Conservation (phyloP, 2,797 vertebrate genomes). For the Ptychobarbus kaznakovi region DNA sequence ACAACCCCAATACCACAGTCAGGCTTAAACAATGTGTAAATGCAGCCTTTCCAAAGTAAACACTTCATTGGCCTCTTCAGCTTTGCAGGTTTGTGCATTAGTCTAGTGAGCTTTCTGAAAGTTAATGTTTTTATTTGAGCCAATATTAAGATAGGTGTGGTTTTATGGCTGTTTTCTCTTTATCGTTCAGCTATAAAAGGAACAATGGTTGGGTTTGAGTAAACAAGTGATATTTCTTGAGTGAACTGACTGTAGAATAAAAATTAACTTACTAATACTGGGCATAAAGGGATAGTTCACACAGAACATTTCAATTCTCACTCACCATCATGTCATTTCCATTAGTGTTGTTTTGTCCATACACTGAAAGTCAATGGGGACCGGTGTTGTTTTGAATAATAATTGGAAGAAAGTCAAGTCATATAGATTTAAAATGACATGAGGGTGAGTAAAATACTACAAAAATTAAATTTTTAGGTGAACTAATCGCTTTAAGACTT, state of each 20-base stretch:
- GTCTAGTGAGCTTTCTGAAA: neutral
- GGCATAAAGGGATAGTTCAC: neutral
- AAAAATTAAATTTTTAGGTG: neutral
- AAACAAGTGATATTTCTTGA: neutral
- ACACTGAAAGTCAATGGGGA: neutral
- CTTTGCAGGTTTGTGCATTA: neutral
- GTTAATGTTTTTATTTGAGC: neutral
- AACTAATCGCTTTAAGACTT: neutral
- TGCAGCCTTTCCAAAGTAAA: neutral
- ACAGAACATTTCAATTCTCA: neutral
- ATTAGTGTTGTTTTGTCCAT: neutral
- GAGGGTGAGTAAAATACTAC: neutral
- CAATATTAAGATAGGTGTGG: conserved; percentile 17
- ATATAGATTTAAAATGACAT: neutral
- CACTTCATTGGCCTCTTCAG: neutral
- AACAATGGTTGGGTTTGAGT: neutral
- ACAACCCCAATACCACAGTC: no score
- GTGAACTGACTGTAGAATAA: neutral
- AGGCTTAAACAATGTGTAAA: neutral
- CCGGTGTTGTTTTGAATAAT: neutral
- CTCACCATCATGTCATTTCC: neutral
- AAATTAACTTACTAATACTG: neutral
- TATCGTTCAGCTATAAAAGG: neutral
- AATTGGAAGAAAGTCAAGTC: neutral
- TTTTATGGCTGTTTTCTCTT: conserved; percentile 1